Evolutionary conservation across 2,797 vertebrate genomes (phyloP), one percentile per base, ranked within the genome.

Genomic region (Gadopsis marmoratus): DNA sequence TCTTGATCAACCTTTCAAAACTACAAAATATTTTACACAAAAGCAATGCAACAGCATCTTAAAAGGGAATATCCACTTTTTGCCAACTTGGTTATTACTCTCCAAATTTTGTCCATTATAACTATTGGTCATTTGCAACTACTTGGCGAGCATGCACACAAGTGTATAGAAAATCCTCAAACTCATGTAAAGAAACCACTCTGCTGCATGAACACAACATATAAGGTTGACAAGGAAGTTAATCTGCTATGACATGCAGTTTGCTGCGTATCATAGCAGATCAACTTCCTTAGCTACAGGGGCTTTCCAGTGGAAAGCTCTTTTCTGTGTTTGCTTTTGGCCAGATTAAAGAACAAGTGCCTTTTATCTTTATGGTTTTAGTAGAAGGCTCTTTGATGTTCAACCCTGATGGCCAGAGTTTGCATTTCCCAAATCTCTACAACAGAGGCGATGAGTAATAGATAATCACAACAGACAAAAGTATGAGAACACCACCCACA

Each of bases 271-370:
- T 78, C 56, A 31, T 1, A 23, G 13, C 43, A 47, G 10, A 51
- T 69, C 16, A 50, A 31, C 73, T 78, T 82, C 62, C 73, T 86
- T 37, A 74, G 48, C 43, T 33, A 53, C 0, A 53, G 87, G 87
- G 54, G 70, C 11, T 81, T 89, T 91, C 81, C 83, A 75, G 16
- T 53, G 29, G 7, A 69, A 26, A 26, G 26, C 37, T n/a, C n/a
- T 35, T 63, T 60, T 69, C n/a, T 41, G 14, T 16, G 55, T 80
- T 71, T 66, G 26, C 55, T 29, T 39, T 45, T 56, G 37, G n/a
- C 66, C 64, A 71, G 12, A 71, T 35, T 29, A 64, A 37, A 50
- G 17, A 56, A 19, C 37, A 64, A 54, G 11, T 16, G 11, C 61
- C 7, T 64, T 61, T 74, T 66, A n/a, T 31, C 3, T 21, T 53